Evolutionary conservation across 2,888 invertebrate genomes (phyloP).

Genomic region (Megastigmus dorsalis): DNA sequence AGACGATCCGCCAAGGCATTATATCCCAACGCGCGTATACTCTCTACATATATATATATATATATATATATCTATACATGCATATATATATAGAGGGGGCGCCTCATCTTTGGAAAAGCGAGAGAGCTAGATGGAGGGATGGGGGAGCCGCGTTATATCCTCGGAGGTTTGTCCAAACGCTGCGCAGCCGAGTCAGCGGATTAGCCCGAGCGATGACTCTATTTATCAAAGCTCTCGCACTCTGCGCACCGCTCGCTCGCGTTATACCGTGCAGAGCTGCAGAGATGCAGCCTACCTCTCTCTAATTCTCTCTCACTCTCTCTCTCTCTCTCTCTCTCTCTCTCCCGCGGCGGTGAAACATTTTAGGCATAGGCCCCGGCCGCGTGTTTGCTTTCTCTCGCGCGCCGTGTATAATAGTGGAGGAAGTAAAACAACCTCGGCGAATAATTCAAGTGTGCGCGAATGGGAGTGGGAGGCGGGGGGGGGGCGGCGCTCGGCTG

Average conservation of each 20-base stretch:
- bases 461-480: too few relatives aligned
- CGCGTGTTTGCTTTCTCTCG: neutral
- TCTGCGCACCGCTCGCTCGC: too few relatives aligned
- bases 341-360: neutral
- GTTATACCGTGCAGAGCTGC: too few relatives aligned
- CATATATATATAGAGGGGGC: too few relatives aligned
- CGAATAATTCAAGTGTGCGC: slow-evolving; percentile 12
- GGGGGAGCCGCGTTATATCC: too few relatives aligned
- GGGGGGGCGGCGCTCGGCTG: too few relatives aligned
- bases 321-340: neutral
- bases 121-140: too few relatives aligned
- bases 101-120: too few relatives aligned
- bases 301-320: too few relatives aligned
- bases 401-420: neutral
- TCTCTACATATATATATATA: too few relatives aligned
- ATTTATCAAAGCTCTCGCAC: slow-evolving; percentile 30
- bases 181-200: slow-evolving; percentile 40
- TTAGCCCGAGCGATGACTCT: slow-evolving; percentile 27
- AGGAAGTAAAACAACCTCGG: neutral
- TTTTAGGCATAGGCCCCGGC: slow-evolving; percentile 6
- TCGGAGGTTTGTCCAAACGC: slow-evolving; percentile 30
- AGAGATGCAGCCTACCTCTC: neutral
- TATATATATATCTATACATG: too few relatives aligned
- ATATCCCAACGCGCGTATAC: too few relatives aligned
- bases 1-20: slow-evolving; percentile 13